Base-by-base conservation (phyloP, 2,113 vertebrate species). In the Tychaedon coryphoeus region DNA sequence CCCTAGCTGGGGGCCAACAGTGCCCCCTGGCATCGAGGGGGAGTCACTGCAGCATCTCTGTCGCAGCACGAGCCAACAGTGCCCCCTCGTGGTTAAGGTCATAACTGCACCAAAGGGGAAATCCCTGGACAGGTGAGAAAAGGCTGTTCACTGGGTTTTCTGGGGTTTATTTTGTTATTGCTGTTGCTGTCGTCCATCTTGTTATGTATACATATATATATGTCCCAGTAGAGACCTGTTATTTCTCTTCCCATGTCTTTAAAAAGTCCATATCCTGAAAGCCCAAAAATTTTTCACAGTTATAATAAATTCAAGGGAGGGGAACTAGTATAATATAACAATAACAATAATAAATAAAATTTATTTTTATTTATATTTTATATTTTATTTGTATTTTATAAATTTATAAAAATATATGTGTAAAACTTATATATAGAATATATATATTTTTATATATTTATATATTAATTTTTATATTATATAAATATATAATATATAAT, bases 1-100 rank as follows among this genome's bases (percentile, higher is more conserved):
- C 36, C 6, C 24, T 53, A 1, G 2, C 15, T 3, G 12, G 10
- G 31, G 19, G 24, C 65, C 45, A 26, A 25, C 22, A 43, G 23
- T 9, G 24, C 17, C 18, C 51, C 23, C 38, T 26, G 38, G 3
- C 0, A 9, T 0, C 15, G 2, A 2, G 10, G 36, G 7, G 28
- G 20, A 53, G 15, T n/a, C 48, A 38, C 48, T 51, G 66, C 34
- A 51, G 67, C 28, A 1, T 1, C 34, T 31, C 15, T 7, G 20
- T 23, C 7, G 7, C 8, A 2, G 8, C 42, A 18, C 3, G 14
- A 24, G 20, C 62, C 42, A 9, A 33, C 20, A 40, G 36, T 5
- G 11, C 12, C 22, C 36, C 16, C 69, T 54, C 38, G 23, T 9
- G 12, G 12, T 8, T n/a, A 9, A 7, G 31, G 51, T 26, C 38